These are phyloP conservation scores for Mormyrops boulengeri DNA, from an alignment of 2,797 vertebrate species.

Conservation along the genomic window DNA sequence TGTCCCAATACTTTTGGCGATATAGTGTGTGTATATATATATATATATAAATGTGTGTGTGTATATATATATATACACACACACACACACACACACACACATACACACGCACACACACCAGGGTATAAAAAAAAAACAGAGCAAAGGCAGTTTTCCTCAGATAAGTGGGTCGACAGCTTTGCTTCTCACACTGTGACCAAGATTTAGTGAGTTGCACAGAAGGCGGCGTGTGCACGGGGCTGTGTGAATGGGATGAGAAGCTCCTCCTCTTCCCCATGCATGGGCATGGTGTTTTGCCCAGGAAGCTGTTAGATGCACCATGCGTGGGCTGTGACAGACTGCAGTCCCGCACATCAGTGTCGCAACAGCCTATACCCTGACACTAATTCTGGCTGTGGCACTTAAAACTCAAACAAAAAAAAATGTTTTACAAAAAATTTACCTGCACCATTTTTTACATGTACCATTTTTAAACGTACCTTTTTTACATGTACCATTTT, in stretches of 20 bases:
- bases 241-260: background rate
- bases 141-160: background rate
- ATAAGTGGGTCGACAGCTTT: background rate
- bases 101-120: background rate
- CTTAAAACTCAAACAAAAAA: background rate
- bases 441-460: background rate
- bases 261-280: background rate
- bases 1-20: background rate
- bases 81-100: background rate
- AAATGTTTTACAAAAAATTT: background rate
- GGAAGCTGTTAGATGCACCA: slow-evolving; percentile 11
- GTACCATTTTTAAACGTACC: background rate
- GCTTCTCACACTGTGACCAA: background rate
- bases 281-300: background rate
- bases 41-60: too few relatives aligned
- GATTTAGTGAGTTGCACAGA: background rate
- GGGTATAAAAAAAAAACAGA: background rate
- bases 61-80: too few relatives aligned
- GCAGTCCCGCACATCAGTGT: background rate
- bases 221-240: background rate
- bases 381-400: background rate
- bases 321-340: background rate
- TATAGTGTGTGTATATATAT: background rate
- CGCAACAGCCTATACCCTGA: background rate
- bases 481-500: background rate